phyloP scores from a whole-genome alignment of 2,797 vertebrate genomes.

The Pseudocheirus occidentalis region DNA sequence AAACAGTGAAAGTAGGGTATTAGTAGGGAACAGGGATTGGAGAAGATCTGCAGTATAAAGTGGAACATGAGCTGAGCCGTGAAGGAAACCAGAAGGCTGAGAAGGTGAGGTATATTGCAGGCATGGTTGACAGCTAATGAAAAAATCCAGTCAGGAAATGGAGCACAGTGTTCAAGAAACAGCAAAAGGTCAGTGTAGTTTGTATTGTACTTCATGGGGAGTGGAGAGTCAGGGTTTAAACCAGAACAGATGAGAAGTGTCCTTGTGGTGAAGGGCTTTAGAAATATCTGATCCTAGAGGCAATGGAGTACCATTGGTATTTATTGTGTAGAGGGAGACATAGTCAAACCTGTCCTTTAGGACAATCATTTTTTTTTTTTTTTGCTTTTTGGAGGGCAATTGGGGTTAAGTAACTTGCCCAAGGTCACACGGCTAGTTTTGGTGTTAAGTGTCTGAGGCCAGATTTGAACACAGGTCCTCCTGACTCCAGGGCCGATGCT shows the following conservation, averaged over 20 bases:
- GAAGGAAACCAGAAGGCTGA: background rate
- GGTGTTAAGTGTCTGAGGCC: no score
- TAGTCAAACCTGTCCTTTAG: background rate
- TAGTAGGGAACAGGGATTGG: background rate
- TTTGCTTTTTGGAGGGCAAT: no score
- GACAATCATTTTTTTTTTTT: background rate
- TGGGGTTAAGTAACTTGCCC: no score
- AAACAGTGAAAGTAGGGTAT: background rate
- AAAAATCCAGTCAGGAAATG: background rate
- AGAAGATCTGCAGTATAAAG: background rate
- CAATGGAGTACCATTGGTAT: background rate
- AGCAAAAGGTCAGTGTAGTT: background rate
- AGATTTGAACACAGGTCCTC: no score
- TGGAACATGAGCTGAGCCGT: background rate
- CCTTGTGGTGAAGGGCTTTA: background rate
- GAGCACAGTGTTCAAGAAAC: background rate
- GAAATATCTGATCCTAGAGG: background rate
- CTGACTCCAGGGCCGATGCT: no score
- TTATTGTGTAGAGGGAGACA: background rate
- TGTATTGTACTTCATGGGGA: background rate
- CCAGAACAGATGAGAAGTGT: background rate
- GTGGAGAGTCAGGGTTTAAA: background rate
- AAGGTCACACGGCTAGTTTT: no score
- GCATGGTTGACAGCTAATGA: background rate
- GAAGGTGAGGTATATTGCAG: background rate